Evolutionary conservation across 2,797 vertebrate species (phyloP), one percentile per base, ranked within the genome.

Genomic region (Tinamus major): DNA sequence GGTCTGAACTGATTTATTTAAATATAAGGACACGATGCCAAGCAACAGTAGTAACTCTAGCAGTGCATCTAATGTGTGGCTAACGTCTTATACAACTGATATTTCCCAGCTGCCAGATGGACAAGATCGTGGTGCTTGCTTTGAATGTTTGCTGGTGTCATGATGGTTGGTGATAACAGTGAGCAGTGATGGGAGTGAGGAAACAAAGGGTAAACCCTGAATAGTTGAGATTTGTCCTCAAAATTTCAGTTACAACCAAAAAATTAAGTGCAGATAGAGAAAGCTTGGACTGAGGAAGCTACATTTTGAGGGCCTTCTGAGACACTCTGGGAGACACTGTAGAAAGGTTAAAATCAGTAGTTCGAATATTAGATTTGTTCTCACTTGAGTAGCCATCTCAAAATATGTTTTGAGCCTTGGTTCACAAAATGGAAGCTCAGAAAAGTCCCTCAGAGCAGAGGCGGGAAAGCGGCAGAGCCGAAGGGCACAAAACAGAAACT

Each of bases 301-400:
- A 11, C 2, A 13, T 41, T 31, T 29, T 4, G 8, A 71, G 49
- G 44, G 42, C 33, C 19, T 67, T 78, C 39, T 72, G 69, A 56
- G 20, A 6, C 75, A 35, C 53, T 64, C 49, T 7, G 44, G 44
- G 65, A 55, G 61, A 59, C 48, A 4, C 37, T 1, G n/a, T 1
- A 4, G 74, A 83, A 79, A 80, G 71, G 82, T 62, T 77, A 27
- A 68, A 35, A 67, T 83, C 53, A 61, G 80, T 77, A 46, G 62
- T 59, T 90, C 65, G 37, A 27, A 87, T 64, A 58, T 67, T 79
- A 59, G 41, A 49, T 15, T 31, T 15, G 49, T 64, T 67, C 82
- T 77, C 13, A 6, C 31, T 63, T 11, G 24, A 56, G 56, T 8
- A 10, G 44, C 41, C 0, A 4, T 41, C 79, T 74, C 62, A 5